Conservation (phyloP, 1,140 invertebrate genomes). For the Drosophila parabipectinata region DNA sequence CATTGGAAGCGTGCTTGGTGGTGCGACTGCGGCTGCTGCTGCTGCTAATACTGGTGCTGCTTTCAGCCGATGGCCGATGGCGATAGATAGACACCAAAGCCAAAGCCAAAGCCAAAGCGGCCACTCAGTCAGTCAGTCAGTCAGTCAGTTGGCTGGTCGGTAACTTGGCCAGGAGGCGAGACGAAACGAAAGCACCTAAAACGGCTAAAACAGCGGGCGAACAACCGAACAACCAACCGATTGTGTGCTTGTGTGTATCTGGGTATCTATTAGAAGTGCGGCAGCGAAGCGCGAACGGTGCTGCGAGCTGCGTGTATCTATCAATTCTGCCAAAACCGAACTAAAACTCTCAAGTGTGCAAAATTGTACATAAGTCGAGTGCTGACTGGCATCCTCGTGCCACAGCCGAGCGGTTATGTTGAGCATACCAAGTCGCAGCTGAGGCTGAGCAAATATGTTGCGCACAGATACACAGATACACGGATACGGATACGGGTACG, state of each 20-base stretch:
- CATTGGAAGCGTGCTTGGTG: constrained; percentile 51
- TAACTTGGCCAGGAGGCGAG: constrained; percentile 17
- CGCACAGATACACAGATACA: constrained; percentile 21
- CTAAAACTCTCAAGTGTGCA: constrained; percentile 81
- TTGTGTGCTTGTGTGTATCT: constrained; percentile 35
- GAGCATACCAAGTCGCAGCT: constrained; percentile 54
- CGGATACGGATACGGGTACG: background rate
- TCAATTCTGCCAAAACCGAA: constrained; percentile 78
- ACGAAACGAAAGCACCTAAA: background rate
- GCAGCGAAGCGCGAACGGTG: constrained; percentile 24
- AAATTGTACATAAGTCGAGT: constrained; percentile 79
- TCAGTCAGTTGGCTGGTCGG: constrained; percentile 2
- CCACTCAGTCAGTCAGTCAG: constrained; percentile 31
- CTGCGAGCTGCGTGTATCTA: constrained; percentile 63
- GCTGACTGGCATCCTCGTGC: constrained; percentile 35
- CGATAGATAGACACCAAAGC: constrained; percentile 59
- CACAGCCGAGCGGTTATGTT: constrained; percentile 66
- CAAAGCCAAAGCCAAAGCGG: constrained; percentile 29
- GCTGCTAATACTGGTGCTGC: constrained; percentile 33
- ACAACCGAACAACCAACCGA: constrained; percentile 2
- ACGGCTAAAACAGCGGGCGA: constrained; percentile 4
- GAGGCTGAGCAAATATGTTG: constrained; percentile 65
- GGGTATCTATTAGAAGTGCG: constrained; percentile 39
- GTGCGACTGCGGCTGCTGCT: constrained; percentile 26
- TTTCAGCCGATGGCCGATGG: constrained; percentile 41